Percentiles rank a stretch among this genome's conserved stretches.
Evolutionary conservation across 2,113 vertebrate genomes (phyloP).

Genomic region (Pedionomus torquatus): DNA sequence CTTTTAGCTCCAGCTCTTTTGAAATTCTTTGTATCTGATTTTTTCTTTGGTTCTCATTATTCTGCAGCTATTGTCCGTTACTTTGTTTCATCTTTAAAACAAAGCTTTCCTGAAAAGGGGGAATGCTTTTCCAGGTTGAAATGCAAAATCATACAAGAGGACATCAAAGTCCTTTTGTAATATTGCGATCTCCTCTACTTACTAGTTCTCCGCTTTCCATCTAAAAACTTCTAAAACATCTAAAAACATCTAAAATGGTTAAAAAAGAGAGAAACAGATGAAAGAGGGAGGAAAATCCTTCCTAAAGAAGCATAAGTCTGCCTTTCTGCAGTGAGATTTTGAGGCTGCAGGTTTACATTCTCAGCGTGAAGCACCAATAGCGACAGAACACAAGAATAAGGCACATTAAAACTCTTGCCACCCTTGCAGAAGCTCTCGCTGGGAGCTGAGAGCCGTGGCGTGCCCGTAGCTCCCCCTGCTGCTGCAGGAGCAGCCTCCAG

Average conservation of each 20-base stretch:
- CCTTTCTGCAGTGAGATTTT: background rate
- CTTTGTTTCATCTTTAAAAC: background rate
- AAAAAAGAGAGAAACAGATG: too few relatives aligned
- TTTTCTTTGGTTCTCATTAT: background rate
- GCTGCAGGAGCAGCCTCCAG: background rate
- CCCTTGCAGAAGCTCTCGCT: accelerated
- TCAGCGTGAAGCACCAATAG: background rate
- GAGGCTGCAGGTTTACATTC: background rate
- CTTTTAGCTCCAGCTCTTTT: background rate
- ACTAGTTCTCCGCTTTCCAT: background rate
- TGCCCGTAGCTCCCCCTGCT: background rate
- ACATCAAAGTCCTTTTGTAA: background rate
- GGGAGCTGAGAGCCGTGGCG: too few relatives aligned
- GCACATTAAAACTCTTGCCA: background rate
- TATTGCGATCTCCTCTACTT: background rate
- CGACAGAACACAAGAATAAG: background rate
- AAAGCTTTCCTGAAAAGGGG: too few relatives aligned
- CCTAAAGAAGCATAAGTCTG: background rate
- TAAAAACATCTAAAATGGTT: too few relatives aligned
- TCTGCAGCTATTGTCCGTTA: too few relatives aligned
- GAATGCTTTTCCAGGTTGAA: too few relatives aligned
- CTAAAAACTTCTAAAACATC: too few relatives aligned
- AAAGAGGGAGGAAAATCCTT: background rate
- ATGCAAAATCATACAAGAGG: background rate
- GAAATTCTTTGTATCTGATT: background rate